Base-by-base conservation (phyloP, 37 sponge, comb jelly and placozoan genomes). In the Mnemiopsis leidyi region DNA sequence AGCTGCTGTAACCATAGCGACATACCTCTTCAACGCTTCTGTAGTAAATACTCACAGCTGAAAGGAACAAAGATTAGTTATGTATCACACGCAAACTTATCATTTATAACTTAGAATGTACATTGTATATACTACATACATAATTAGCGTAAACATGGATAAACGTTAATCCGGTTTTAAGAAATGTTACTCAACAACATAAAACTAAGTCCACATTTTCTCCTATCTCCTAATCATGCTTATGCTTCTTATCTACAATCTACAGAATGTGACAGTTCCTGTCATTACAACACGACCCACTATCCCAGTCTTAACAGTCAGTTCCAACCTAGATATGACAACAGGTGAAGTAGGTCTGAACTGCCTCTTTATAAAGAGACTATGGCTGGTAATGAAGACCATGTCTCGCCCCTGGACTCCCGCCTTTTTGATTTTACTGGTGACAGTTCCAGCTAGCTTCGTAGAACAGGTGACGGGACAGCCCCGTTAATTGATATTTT, bases 331-430 rank as follows among this genome's bases (percentile, higher is more conserved):
- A n/a, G n/a, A n/a, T n/a, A n/a, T n/a, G 75, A 71, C n/a, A 18
- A 28, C 30, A 5, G 30, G 75, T 85, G 90, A 39, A 40, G n/a
- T 85, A n/a, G 90, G 90, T n/a, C 23, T 85, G 1, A 85, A 85
- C 61, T 32, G 36, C 1, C 36, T 85, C 61, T 85, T 85, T 33
- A 23, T 85, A 39, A 85, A 85, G 90, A 28, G 90, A 33, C 61
- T 85, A 33, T 85, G 90, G 36, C 40, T 35, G 32, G 90, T 85
- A 28, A 28, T 85, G 61, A 18, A 37, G 7, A 37, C 90, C 2
- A 33, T 33, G 61, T 40, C 36, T 2, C 3, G 61, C 0, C 32
- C 36, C 24, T 36, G 29, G 28, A 39, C 61, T 20, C 90, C 90
- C 23, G 90, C 90, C 39, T 85, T 85, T 37, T 61, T 85, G 0